These are phyloP conservation scores for Prunella himalayana DNA, from an alignment of 2,113 vertebrate species.

Conservation along the genomic window DNA sequence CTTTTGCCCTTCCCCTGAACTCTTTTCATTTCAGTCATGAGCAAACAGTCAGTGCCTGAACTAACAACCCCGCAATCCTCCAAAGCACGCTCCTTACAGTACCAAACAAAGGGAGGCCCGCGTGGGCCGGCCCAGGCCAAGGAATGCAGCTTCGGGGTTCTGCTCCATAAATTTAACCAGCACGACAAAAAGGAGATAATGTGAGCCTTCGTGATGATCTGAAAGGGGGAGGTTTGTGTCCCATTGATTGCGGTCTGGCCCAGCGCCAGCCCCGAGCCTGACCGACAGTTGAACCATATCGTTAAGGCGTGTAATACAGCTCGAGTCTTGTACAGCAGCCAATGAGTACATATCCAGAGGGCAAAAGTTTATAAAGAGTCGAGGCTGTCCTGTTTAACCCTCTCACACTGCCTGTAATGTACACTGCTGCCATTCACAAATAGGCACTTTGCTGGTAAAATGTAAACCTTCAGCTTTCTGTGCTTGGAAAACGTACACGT, in stretches of 20 bases:
- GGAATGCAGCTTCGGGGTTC: constrained; percentile 79
- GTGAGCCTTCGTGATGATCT: constrained; percentile 80
- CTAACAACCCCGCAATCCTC: constrained; percentile 76
- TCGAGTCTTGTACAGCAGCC: constrained; percentile 80
- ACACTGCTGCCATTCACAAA: constrained; percentile 73
- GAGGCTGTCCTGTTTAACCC: constrained; percentile 82
- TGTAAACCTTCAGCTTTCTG: constrained; percentile 31
- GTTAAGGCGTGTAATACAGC: constrained; percentile 93
- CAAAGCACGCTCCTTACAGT: constrained; percentile 79
- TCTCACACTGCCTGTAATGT: constrained; percentile 78
- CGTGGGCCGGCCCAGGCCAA: constrained; percentile 77
- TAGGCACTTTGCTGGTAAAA: constrained; percentile 48
- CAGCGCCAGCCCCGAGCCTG: constrained; percentile 90
- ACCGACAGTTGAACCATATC: constrained; percentile 99
- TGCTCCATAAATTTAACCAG: constrained; percentile 81
- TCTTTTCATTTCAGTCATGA: constrained; percentile 78
- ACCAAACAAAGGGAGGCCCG: constrained; percentile 82
- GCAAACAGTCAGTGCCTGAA: constrained; percentile 80
- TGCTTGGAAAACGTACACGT: neutral
- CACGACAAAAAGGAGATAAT: constrained; percentile 80
- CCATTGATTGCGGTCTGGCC: constrained; percentile 96
- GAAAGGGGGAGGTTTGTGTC: constrained; percentile 83
- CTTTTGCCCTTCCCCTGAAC: constrained; percentile 87
- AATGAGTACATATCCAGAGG: constrained; percentile 86
- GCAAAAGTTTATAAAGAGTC: constrained; percentile 84